These are phyloP conservation scores for Ennomos quercinarius DNA, from an alignment of 2,888 invertebrate species.

Conservation along the genomic window DNA sequence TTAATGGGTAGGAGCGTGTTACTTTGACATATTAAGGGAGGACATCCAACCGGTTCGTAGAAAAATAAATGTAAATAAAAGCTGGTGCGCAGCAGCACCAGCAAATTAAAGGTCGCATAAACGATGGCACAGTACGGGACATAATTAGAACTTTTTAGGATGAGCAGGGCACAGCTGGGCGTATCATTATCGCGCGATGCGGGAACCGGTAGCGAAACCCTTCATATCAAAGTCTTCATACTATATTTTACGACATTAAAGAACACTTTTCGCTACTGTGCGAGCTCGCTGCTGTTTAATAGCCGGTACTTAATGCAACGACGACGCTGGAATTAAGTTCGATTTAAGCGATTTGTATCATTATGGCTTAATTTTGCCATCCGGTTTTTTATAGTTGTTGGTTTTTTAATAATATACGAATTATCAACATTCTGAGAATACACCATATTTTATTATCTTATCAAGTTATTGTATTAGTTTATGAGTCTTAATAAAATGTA, in stretches of 20 bases:
- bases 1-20: conserved; percentile 73
- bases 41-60: conserved; percentile 71
- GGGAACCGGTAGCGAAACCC: conserved; percentile 10
- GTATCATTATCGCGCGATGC: conserved; percentile 54
- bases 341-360: conserved; percentile 26
- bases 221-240: no score
- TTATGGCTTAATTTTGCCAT: conserved; percentile 26
- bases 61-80: conserved; percentile 50
- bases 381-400: conserved; percentile 24
- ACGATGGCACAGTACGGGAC: conserved; percentile 58
- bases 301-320: conserved; percentile 47
- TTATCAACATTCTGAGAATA: conserved; percentile 10
- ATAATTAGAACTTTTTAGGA: conserved; percentile 68
- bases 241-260: conserved; percentile 45
- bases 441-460: conserved; percentile 14
- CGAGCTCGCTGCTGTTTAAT: conserved; percentile 51
- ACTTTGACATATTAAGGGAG: conserved; percentile 79
- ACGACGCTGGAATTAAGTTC: conserved; percentile 44
- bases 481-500: no score
- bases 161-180: conserved; percentile 44
- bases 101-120: conserved; percentile 73
- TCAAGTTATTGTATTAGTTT: neutral
- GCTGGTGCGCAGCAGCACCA: conserved; percentile 52
- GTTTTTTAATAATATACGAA: conserved; percentile 13
- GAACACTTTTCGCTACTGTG: conserved; percentile 31